Percentiles rank a stretch among this genome's conserved stretches.
These are phyloP conservation scores for Myotis pilosus DNA, from an alignment of 2,797 vertebrate species.

Conservation along the genomic window DNA sequence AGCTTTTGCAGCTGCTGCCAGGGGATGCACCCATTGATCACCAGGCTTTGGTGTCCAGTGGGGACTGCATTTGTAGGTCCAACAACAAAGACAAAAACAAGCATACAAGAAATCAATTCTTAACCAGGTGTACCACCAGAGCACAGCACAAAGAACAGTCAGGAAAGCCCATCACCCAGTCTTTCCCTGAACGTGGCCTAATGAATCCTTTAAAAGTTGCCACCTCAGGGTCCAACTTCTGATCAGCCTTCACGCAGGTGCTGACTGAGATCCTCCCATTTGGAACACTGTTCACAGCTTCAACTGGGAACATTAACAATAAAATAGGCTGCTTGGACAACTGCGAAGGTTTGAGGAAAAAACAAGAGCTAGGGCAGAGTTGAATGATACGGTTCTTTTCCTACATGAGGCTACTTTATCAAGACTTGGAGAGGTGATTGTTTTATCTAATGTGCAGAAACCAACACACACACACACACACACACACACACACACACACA, in stretches of 20 bases:
- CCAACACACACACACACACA: neutral
- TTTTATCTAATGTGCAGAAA: neutral
- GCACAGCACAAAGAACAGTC: neutral
- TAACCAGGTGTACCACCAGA: neutral
- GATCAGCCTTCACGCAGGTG: neutral
- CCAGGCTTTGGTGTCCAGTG: neutral
- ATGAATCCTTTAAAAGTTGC: neutral
- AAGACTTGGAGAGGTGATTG: neutral
- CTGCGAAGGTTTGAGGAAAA: neutral
- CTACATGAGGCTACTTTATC: neutral
- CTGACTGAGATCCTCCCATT: neutral
- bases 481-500: too few species aligned
- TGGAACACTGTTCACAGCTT: neutral
- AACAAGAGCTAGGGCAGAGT: neutral
- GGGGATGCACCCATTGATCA: neutral
- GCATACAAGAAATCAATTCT: neutral
- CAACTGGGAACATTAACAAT: neutral
- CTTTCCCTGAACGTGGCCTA: neutral
- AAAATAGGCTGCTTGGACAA: neutral
- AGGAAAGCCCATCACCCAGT: neutral
- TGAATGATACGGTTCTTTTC: neutral
- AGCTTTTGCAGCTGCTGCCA: neutral
- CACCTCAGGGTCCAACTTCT: neutral
- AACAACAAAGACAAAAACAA: neutral
- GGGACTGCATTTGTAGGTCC: neutral